Conservation (phyloP, 2,797 vertebrate genomes). For the Cuculus canorus region DNA sequence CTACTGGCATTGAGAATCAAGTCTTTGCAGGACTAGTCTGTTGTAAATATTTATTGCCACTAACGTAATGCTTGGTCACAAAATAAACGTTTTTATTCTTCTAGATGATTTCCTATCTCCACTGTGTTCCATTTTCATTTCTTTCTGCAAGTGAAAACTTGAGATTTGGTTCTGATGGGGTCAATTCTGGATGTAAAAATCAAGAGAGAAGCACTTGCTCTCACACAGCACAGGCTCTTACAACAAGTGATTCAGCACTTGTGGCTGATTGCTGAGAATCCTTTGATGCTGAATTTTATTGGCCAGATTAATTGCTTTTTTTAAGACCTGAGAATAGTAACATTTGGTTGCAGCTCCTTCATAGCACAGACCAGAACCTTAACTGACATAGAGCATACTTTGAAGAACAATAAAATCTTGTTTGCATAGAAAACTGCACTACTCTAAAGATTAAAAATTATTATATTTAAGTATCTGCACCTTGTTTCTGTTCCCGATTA, state of each 20-base stretch:
- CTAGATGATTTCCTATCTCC: not conserved
- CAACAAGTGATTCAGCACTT: not conserved
- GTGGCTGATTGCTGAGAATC: not conserved
- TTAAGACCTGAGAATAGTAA: not conserved
- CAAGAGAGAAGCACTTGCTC: not conserved
- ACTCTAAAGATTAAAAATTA: not conserved
- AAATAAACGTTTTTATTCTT: not conserved
- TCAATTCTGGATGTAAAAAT: not conserved
- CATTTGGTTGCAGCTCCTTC: not conserved
- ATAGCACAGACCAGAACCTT: not conserved
- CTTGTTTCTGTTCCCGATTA: not conserved
- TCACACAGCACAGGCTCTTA: not conserved
- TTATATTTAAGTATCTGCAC: not conserved
- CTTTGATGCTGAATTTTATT: not conserved
- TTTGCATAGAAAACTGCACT: not conserved
- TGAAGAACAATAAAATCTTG: not conserved
- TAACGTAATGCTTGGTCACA: constrained; percentile 15
- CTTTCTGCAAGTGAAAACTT: not conserved
- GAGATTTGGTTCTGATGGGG: not conserved
- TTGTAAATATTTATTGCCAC: constrained; percentile 1
- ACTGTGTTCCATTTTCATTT: not conserved
- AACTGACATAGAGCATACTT: not conserved
- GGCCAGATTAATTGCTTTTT: not conserved
- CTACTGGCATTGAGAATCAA: not conserved
- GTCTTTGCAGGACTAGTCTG: not conserved